Evolutionary conservation across 2,888 invertebrate genomes (phyloP).

Genomic region (Caenorhabditis macrosperma): DNA sequence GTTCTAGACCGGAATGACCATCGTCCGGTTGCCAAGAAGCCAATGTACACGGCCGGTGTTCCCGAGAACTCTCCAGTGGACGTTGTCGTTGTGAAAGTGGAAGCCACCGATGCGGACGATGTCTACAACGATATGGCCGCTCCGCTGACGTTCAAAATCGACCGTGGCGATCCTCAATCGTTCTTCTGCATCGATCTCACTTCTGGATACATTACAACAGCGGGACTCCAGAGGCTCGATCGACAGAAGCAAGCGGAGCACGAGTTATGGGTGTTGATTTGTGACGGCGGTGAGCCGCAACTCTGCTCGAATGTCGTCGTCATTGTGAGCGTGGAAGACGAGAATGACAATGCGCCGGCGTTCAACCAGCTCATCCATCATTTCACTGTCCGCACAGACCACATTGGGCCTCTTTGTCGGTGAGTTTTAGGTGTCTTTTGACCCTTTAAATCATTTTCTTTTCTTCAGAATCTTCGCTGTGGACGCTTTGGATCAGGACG

Average conservation of each 20-base stretch:
- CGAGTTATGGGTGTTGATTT: constrained; percentile 88
- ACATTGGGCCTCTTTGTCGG: constrained; percentile 68
- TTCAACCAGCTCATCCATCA: constrained; percentile 77
- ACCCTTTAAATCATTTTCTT: too few relatives aligned
- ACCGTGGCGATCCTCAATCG: constrained; percentile 92
- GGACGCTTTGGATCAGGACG: constrained; percentile 91
- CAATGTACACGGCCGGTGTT: constrained; percentile 89
- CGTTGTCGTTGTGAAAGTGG: constrained; percentile 86
- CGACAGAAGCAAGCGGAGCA: constrained; percentile 91
- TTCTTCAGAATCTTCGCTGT: too few relatives aligned
- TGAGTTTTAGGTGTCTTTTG: too few relatives aligned
- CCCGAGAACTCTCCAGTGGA: constrained; percentile 86
- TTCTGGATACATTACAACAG: constrained; percentile 90
- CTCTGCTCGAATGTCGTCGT: constrained; percentile 83
- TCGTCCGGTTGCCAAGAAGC: constrained; percentile 90
- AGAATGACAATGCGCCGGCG: constrained; percentile 82
- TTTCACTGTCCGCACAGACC: constrained; percentile 70
- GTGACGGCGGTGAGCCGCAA: constrained; percentile 75
- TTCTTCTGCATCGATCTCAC: constrained; percentile 90
- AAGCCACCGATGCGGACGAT: constrained; percentile 84
- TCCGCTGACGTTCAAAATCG: constrained; percentile 85
- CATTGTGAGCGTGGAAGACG: constrained; percentile 86
- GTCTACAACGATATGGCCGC: constrained; percentile 81
- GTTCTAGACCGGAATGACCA: constrained; percentile 95
- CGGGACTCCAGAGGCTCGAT: constrained; percentile 88